Evolutionary conservation across 2,888 invertebrate genomes (phyloP).

Genomic region (Caenorhabditis wallacei): DNA sequence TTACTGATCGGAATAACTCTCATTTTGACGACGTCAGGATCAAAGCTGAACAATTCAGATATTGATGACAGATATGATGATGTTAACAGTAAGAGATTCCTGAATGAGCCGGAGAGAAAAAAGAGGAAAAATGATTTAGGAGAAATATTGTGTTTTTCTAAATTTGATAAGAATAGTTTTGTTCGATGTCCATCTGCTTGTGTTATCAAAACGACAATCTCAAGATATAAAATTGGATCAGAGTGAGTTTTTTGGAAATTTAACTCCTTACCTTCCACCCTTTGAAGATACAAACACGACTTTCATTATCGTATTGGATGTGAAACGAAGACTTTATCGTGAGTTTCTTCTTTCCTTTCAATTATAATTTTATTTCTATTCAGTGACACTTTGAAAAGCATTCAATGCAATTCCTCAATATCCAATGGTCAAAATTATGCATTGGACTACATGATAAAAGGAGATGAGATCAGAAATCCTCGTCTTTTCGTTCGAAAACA

Average conservation of each 20-base stretch:
- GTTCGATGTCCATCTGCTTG: slow-evolving; percentile 30
- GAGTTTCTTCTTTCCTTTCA: background rate
- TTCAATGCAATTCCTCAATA: slow-evolving; percentile 6
- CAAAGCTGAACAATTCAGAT: background rate
- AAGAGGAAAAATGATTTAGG: slow-evolving; percentile 5
- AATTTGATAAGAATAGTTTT: slow-evolving; percentile 13
- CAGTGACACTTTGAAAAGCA: no score
- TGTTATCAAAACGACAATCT: slow-evolving; percentile 31
- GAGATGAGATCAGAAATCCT: slow-evolving; percentile 9
- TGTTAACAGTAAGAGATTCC: background rate
- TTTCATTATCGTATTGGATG: slow-evolving; percentile 43
- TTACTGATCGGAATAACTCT: background rate
- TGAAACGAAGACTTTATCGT: slow-evolving; percentile 31
- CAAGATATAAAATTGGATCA: slow-evolving; percentile 16
- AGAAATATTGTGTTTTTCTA: slow-evolving; percentile 22
- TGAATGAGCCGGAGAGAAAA: background rate
- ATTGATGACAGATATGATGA: background rate
- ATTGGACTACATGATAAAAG: slow-evolving; percentile 41
- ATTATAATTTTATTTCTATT: no score
- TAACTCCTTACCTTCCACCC: background rate
- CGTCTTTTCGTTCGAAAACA: slow-evolving; percentile 40
- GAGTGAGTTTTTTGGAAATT: slow-evolving; percentile 4
- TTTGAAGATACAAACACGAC: slow-evolving; percentile 25
- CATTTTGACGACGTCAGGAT: background rate
- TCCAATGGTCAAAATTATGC: slow-evolving; percentile 5